Percentiles rank a stretch among this genome's conserved stretches.
Evolutionary conservation across 2,113 vertebrate genomes (phyloP).

Genomic region (Zeus faber): DNA sequence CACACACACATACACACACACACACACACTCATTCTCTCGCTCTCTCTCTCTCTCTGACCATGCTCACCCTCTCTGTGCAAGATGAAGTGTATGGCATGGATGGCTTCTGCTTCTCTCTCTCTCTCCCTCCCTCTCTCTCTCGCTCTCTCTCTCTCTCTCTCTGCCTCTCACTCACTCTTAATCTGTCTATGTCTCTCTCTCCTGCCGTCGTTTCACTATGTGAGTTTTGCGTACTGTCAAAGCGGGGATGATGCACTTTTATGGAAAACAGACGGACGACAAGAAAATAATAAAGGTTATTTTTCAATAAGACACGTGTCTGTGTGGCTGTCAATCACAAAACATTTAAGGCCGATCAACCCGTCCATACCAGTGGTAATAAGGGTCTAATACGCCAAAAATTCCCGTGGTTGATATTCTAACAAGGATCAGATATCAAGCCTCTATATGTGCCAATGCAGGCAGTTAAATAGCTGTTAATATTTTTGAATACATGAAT

Average conservation of each 20-base stretch:
- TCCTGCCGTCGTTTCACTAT: conserved; percentile 61
- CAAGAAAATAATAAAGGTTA: conserved; percentile 76
- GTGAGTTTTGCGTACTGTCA: conserved; percentile 67
- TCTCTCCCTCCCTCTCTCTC: conserved; percentile 41
- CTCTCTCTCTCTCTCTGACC: conserved; percentile 31
- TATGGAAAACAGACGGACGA: conserved; percentile 67
- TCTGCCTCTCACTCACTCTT: conserved; percentile 8
- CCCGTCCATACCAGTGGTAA: no score
- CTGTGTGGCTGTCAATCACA: conserved; percentile 21
- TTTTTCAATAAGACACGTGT: conserved; percentile 71
- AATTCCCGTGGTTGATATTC: no score
- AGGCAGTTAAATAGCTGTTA: no score
- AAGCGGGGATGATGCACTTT: conserved; percentile 75
- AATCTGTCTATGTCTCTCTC: conserved; percentile 58
- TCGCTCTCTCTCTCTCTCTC: conserved; percentile 33
- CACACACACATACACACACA: no score
- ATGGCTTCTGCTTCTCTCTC: conserved; percentile 61
- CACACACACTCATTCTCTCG: conserved; percentile 32
- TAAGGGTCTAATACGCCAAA: no score
- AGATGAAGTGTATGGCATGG: conserved; percentile 63
- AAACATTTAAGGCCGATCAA: no score
- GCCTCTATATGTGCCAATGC: no score
- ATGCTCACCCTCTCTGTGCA: conserved; percentile 60
- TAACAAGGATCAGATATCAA: no score
- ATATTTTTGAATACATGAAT: no score